These are phyloP conservation scores for Microtus californicus DNA, from an alignment of 2,797 vertebrate species.

Conservation along the genomic window DNA sequence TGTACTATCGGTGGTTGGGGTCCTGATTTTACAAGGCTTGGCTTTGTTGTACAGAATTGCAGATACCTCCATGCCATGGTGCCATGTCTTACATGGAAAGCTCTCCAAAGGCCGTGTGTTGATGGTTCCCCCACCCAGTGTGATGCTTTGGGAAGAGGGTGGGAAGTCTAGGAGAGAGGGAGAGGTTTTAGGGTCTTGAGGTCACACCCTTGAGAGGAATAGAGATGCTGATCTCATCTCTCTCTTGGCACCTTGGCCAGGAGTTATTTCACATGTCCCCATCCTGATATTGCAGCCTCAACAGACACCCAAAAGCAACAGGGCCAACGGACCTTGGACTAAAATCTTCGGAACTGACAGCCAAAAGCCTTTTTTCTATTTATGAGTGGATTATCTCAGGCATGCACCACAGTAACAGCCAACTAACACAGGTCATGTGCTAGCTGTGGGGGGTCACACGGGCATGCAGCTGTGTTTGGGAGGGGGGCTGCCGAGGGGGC, in stretches of 20 bases:
- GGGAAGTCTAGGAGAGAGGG: background rate
- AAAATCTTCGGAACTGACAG: background rate
- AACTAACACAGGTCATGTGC: background rate
- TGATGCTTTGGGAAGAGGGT: background rate
- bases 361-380: background rate
- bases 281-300: background rate
- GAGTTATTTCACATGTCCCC: background rate
- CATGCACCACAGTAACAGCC: background rate
- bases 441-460: background rate
- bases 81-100: background rate
- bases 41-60: background rate
- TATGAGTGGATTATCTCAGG: background rate
- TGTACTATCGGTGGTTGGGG: background rate
- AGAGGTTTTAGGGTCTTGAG: background rate
- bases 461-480: background rate
- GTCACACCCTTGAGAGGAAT: background rate
- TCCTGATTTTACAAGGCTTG: background rate
- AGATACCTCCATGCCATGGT: background rate
- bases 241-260: background rate
- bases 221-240: background rate
- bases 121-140: background rate
- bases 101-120: background rate
- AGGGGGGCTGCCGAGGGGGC: background rate
- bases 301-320: background rate
- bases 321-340: no score